These are phyloP conservation scores for Nasonovia ribisnigri DNA, from an alignment of 2,888 invertebrate species.

Conservation along the genomic window DNA sequence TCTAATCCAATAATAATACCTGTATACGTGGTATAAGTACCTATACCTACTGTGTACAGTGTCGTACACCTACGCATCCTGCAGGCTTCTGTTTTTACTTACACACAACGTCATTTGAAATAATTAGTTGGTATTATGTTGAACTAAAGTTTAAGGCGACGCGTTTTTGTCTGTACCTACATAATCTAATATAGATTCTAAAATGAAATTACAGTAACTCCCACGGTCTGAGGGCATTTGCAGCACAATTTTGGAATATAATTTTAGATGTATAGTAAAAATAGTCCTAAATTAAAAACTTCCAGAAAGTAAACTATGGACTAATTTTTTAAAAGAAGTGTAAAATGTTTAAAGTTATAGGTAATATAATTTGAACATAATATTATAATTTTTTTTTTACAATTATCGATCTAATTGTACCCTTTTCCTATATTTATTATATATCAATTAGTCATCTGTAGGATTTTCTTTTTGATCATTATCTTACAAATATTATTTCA, in stretches of 20 bases:
- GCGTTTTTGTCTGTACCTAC: background rate
- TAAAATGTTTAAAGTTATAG: background rate
- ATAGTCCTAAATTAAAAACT: background rate
- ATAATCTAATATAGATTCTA: too few species aligned
- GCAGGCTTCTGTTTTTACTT: background rate
- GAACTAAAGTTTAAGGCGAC: constrained; percentile 13
- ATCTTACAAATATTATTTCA: background rate
- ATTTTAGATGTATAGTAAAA: background rate
- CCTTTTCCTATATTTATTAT: background rate
- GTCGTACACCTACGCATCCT: background rate
- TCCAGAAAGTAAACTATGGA: background rate
- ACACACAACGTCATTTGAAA: background rate
- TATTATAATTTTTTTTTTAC: background rate
- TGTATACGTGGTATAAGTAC: background rate
- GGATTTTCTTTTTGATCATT: too few species aligned
- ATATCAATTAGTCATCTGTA: background rate
- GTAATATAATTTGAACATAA: background rate
- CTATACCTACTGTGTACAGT: background rate
- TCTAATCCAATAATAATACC: constrained; percentile 23
- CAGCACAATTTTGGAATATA: background rate
- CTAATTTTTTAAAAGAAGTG: background rate
- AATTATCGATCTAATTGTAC: background rate
- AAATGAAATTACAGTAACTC: background rate
- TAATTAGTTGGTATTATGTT: background rate
- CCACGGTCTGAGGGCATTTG: background rate